Percentiles rank a stretch among this genome's conserved stretches.
Conservation (phyloP, 2,113 vertebrate species). For the Ophiodon elongatus region DNA sequence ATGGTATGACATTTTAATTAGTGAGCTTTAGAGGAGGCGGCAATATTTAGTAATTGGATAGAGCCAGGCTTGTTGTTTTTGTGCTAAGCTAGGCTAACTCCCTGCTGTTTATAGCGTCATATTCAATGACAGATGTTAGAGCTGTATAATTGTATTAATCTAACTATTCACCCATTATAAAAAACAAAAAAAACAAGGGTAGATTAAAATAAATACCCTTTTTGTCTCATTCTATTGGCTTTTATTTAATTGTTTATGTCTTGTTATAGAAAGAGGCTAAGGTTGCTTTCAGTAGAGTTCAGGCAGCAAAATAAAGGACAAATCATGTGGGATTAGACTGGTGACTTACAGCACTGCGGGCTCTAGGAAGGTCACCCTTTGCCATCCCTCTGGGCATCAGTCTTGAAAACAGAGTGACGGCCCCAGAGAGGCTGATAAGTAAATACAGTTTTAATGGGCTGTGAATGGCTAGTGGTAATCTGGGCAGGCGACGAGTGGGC, state of each 20-base stretch:
- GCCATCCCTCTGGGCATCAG: slow-evolving; percentile 74
- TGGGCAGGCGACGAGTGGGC: slow-evolving; percentile 60
- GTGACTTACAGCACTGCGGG: slow-evolving; percentile 51
- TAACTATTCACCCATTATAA: background rate
- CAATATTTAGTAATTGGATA: background rate
- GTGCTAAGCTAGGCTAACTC: background rate
- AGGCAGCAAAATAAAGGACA: slow-evolving; percentile 31
- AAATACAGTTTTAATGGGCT: slow-evolving; percentile 86
- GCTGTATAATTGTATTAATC: background rate
- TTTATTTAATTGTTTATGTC: slow-evolving; percentile 4
- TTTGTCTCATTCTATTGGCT: slow-evolving; percentile 10
- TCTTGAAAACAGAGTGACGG: slow-evolving; percentile 78
- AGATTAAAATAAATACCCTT: background rate
- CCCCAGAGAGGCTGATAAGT: slow-evolving; percentile 81
- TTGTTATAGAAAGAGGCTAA: background rate
- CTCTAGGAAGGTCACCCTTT: slow-evolving; percentile 77
- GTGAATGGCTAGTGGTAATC: slow-evolving; percentile 80
- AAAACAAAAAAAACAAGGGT: background rate
- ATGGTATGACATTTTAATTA: background rate
- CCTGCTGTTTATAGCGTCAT: background rate
- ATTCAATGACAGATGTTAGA: background rate
- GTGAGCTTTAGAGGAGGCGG: background rate
- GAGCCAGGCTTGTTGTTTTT: background rate
- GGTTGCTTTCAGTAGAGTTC: slow-evolving; percentile 32
- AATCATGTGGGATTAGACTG: slow-evolving; percentile 34